Evolutionary conservation across 2,888 invertebrate genomes (phyloP), one percentile per base, ranked within the genome.

Genomic region (Margaritifera margaritifera): DNA sequence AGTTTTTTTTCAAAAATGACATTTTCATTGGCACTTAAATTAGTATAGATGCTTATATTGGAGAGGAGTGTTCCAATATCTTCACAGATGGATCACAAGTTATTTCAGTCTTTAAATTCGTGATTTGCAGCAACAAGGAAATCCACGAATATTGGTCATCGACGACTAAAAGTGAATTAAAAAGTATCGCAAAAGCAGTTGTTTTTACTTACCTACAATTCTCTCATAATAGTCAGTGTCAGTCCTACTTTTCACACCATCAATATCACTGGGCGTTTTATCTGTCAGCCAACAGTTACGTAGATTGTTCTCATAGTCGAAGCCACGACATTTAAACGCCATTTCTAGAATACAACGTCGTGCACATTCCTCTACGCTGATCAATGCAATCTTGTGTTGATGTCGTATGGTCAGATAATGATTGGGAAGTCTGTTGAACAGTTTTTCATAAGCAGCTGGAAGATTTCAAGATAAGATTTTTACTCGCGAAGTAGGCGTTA

Each of bases 301-400:
- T 4, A 78, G 64, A 25, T 72, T 68, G 11, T 72, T 72, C 64
- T 86, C 86, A 64, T 82, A 87, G 72, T 86, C 86, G 70, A 87
- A 86, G 0, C 85, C 85, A 27, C 78, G 72, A 73, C 87, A 87
- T 66, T 82, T 84, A 74, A 87, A 88, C 31, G 71, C 71, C 68
- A 84, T 77, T 71, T 88, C 88, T 59, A 84, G 75, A 31, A 87
- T 74, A 73, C 89, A 89, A 57, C 84, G 72, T 65, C 88, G 78
- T 27, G 87, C 84, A 76, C 89, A 89, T 71, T 86, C 83, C 64
- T 89, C 88, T 18, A 83, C 83, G 51, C 82, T 82, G 24, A 86
- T 74, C 22, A 80, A 80, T 54, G 80, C 81, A 24, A 87, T 76
- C 55, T 82, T 82, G 27, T 83, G 75, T 65, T 85, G 82, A 69